Evolutionary conservation across 2,888 invertebrate species (phyloP).

Genomic region (Latheticus oryzae): DNA sequence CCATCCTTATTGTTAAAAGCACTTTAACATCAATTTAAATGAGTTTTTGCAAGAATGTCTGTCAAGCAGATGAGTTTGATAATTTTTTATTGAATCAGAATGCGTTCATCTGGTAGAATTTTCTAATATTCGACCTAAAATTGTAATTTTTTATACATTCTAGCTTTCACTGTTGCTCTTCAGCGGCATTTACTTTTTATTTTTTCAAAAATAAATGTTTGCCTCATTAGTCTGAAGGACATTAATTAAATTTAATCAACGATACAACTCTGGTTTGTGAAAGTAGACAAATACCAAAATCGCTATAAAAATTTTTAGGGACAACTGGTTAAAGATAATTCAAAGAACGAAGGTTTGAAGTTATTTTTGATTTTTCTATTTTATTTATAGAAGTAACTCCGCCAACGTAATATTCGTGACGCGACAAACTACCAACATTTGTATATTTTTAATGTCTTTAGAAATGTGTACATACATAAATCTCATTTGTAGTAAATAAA

Average conservation of each 20-base stretch:
- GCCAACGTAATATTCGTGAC: conserved; percentile 44
- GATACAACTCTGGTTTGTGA: background rate
- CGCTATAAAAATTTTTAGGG: conserved; percentile 20
- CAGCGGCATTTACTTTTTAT: background rate
- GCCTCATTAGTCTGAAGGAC: conserved; percentile 9
- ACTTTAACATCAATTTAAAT: background rate
- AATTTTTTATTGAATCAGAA: too few species aligned
- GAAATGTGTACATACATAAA: conserved; percentile 35
- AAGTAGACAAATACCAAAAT: background rate
- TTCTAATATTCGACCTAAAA: too few species aligned
- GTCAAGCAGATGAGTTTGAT: too few species aligned
- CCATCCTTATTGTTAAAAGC: conserved; percentile 6
- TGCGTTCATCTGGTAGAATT: too few species aligned
- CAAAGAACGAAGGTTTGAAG: conserved; percentile 22
- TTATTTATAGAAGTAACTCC: conserved; percentile 43
- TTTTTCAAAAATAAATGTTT: conserved; percentile 1
- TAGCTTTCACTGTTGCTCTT: conserved; percentile 9
- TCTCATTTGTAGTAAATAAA: conserved; percentile 43
- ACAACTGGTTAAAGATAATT: conserved; percentile 24
- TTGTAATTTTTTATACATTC: too few species aligned
- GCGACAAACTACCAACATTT: conserved; percentile 42
- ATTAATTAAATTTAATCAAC: conserved; percentile 13
- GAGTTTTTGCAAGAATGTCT: background rate
- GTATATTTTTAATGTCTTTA: conserved; percentile 43
- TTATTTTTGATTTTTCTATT: conserved; percentile 38